Evolutionary conservation across 2,888 invertebrate species (phyloP).

Genomic region (Lysandra bellargus): DNA sequence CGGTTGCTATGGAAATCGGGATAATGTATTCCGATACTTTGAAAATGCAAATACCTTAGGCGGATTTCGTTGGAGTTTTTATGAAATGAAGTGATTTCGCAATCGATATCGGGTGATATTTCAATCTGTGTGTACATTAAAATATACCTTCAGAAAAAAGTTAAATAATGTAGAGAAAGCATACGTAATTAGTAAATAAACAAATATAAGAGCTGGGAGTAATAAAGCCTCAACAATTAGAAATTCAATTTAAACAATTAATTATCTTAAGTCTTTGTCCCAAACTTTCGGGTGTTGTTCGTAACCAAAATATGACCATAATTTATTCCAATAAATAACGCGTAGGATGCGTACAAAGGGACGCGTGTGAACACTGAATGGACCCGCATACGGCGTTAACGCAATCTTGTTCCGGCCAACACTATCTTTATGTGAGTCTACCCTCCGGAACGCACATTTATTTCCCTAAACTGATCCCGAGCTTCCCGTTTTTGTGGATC

Average conservation of each 20-base stretch:
- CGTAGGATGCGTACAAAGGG: slow-evolving; percentile 51
- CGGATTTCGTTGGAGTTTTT: neutral
- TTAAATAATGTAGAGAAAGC: neutral
- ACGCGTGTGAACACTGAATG: slow-evolving; percentile 55
- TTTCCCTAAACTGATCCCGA: slow-evolving; percentile 26
- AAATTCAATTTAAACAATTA: neutral
- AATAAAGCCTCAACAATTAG: neutral
- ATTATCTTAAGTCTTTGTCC: neutral
- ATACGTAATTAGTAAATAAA: neutral
- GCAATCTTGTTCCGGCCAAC: slow-evolving; percentile 45
- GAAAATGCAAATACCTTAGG: slow-evolving; percentile 22
- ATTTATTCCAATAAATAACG: slow-evolving; percentile 49
- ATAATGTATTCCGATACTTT: slow-evolving; percentile 37
- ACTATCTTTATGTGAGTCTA: slow-evolving; percentile 32
- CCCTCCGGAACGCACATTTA: slow-evolving; percentile 24
- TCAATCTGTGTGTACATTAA: neutral
- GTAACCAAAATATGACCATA: slow-evolving; percentile 6
- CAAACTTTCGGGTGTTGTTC: neutral
- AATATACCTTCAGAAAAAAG: neutral
- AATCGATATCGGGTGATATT: neutral
- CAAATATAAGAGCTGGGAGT: neutral
- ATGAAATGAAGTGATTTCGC: slow-evolving; percentile 2
- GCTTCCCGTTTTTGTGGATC: slow-evolving; percentile 18
- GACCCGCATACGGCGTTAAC: slow-evolving; percentile 61
- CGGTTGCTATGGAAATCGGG: slow-evolving; percentile 53